phyloP scores from a whole-genome alignment of 2,113 vertebrate genomes.

The Megaceryle torquata region DNA sequence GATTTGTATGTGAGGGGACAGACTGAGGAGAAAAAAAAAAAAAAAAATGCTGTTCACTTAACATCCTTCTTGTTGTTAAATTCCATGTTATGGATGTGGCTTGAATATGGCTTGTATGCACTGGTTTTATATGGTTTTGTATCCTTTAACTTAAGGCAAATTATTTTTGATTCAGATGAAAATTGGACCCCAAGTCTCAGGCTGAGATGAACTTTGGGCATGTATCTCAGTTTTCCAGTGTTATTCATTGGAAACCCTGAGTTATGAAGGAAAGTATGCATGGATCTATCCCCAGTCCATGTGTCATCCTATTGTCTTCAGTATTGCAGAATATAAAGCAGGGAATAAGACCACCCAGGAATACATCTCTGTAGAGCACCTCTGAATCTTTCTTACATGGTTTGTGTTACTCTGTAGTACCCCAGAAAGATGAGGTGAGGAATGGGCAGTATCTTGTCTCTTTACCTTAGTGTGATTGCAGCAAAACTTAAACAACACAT shows the following conservation, averaged over 20 bases:
- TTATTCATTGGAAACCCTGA: conserved; percentile 48
- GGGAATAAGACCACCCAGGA: conserved; percentile 48
- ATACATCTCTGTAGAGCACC: conserved; percentile 21
- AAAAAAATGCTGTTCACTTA: neutral
- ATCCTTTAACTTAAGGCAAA: neutral
- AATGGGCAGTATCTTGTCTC: neutral
- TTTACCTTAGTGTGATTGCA: neutral
- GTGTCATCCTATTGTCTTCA: conserved; percentile 56
- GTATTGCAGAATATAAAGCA: neutral
- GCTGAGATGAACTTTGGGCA: conserved; percentile 40
- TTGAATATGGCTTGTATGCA: neutral
- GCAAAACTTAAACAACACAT: neutral
- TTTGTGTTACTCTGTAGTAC: neutral
- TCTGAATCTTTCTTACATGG: neutral
- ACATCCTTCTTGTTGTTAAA: neutral
- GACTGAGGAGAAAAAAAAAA: neutral
- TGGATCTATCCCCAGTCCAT: conserved; percentile 20
- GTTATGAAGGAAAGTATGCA: conserved; percentile 41
- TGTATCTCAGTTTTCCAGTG: conserved; percentile 10
- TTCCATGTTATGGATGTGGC: neutral
- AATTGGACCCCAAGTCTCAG: conserved; percentile 36
- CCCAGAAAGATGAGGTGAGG: neutral
- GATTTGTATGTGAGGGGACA: neutral
- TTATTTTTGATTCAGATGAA: conserved; percentile 11
- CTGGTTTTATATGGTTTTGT: neutral